A percentile compares a stretch with the other conserved stretches of the same genome.
phyloP scores from a whole-genome alignment of 2,888 invertebrate genomes.

The Metellina segmentata region DNA sequence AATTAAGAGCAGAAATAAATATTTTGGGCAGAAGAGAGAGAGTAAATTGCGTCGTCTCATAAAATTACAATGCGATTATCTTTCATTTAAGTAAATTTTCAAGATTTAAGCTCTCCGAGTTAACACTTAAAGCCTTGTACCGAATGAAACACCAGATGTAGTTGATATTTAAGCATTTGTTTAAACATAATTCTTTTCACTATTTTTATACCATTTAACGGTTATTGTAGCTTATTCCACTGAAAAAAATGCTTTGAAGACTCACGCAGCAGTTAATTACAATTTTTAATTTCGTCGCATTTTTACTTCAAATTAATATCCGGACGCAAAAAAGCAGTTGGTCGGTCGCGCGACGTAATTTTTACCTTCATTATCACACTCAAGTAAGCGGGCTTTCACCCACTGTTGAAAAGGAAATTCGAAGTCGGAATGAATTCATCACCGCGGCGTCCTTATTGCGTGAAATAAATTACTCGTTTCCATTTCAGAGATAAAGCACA shows the following conservation, averaged over 20 bases:
- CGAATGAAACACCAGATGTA: background rate
- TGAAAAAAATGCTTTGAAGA: background rate
- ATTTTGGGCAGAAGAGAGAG: too few relatives aligned
- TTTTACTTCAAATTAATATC: background rate
- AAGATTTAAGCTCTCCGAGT: too few relatives aligned
- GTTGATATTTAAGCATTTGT: background rate
- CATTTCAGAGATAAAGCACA: background rate
- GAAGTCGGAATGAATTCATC: background rate
- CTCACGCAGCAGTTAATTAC: background rate
- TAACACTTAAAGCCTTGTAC: too few relatives aligned
- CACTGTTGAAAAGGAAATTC: background rate
- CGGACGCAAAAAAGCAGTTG: background rate
- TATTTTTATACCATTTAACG: background rate
- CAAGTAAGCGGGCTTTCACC: background rate
- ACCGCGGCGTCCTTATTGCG: background rate
- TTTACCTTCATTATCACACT: background rate
- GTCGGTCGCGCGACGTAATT: background rate
- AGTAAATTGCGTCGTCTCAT: too few relatives aligned
- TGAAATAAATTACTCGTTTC: background rate
- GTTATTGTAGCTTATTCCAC: background rate
- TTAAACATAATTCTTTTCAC: background rate
- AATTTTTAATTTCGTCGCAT: background rate
- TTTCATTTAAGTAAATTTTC: too few relatives aligned
- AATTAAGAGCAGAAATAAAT: too few relatives aligned
- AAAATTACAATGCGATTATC: too few relatives aligned